These are phyloP conservation scores for Leuctra nigra DNA, from an alignment of 2,888 invertebrate genomes.

Conservation along the genomic window DNA sequence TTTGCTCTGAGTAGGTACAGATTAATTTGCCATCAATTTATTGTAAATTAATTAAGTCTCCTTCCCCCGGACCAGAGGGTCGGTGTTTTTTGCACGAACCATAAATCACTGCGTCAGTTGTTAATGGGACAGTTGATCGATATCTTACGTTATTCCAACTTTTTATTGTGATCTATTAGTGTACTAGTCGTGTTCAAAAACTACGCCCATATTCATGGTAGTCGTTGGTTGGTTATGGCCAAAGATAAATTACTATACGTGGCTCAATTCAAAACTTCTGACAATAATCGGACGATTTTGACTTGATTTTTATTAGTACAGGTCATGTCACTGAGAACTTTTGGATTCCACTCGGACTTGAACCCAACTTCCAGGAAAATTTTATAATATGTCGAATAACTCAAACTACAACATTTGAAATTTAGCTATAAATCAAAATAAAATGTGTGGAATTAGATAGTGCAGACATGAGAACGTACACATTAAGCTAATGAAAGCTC, in stretches of 20 bases:
- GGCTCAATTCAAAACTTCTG: no score
- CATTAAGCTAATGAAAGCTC: no score
- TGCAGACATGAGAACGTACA: no score
- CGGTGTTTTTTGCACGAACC: conserved; percentile 15
- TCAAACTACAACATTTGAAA: no score
- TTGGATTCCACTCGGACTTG: no score
- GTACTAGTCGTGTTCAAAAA: not conserved
- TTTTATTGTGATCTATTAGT: not conserved
- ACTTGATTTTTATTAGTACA: no score
- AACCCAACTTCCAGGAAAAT: no score
- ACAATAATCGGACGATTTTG: no score
- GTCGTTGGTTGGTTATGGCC: not conserved
- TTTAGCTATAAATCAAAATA: no score
- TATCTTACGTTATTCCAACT: conserved; percentile 21
- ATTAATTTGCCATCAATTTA: not conserved
- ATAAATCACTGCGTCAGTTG: conserved; percentile 25
- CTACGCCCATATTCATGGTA: not conserved
- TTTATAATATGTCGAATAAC: no score
- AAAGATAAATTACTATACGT: not conserved
- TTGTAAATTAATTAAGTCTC: not conserved
- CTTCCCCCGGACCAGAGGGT: not conserved
- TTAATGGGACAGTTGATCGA: conserved; percentile 25
- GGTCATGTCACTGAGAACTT: no score
- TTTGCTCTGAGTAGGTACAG: not conserved
- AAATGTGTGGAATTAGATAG: no score